Conservation (phyloP, 2,113 vertebrate genomes). For the Grus americana region DNA sequence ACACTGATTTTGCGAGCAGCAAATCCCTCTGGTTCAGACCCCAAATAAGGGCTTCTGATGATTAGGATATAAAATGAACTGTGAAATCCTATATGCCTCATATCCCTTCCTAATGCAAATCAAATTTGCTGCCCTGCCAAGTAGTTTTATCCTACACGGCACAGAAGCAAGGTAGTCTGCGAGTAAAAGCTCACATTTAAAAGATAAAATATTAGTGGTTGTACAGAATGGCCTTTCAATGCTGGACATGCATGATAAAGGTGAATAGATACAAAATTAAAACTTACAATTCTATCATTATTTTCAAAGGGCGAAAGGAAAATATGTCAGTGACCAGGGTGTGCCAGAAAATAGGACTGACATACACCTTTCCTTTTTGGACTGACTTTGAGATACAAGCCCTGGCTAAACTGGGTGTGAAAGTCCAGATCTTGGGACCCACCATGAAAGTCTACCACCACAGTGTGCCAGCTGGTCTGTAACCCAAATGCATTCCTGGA, state of each 20-base stretch:
- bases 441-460: not conserved
- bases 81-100: conserved; percentile 51
- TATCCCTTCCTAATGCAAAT: conserved; percentile 41
- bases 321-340: not conserved
- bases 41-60: conserved; percentile 29
- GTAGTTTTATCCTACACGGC: conserved; percentile 8
- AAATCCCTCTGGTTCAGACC: conserved; percentile 46
- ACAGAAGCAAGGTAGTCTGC: not conserved
- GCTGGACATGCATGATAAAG: not conserved
- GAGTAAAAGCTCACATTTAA: not conserved
- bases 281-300: not conserved
- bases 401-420: not conserved
- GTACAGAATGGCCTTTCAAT: not conserved
- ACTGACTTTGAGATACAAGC: not conserved
- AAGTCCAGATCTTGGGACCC: not conserved
- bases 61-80: conserved; percentile 56
- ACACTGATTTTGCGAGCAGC: not conserved
- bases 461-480: not conserved
- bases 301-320: not conserved
- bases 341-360: not conserved
- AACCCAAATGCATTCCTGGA: not conserved
- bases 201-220: not conserved
- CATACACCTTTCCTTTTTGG: not conserved
- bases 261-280: not conserved
- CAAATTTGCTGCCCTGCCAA: conserved; percentile 44